Conservation (phyloP, 2,888 invertebrate species). For the Cephalotes varians region DNA sequence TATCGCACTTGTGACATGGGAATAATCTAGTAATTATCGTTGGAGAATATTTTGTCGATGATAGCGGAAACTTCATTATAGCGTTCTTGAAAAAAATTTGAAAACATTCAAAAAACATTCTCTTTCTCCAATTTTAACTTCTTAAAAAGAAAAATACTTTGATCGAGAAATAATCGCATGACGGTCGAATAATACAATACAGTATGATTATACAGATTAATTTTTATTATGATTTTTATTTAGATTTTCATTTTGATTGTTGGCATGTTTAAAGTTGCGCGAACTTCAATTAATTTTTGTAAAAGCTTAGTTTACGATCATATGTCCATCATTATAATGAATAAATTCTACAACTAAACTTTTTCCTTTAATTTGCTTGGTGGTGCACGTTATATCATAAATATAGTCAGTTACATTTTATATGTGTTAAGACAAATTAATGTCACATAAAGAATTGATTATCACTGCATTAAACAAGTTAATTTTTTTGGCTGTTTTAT, state of each 20-base stretch:
- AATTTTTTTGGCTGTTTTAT: constrained; percentile 2
- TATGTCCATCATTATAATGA: background rate
- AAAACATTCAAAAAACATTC: background rate
- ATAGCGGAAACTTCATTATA: background rate
- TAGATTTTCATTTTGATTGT: too few species aligned
- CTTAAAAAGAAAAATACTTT: background rate
- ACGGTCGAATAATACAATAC: background rate
- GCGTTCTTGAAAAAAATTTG: background rate
- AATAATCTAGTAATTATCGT: background rate
- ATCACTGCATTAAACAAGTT: background rate
- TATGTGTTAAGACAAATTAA: background rate
- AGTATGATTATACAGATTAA: constrained; percentile 14
- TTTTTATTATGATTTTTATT: background rate
- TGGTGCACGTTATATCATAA: background rate
- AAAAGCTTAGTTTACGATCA: background rate
- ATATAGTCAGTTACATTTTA: background rate
- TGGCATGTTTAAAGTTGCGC: background rate
- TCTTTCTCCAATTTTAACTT: background rate
- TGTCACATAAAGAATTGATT: background rate
- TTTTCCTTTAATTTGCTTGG: background rate
- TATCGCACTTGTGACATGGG: background rate
- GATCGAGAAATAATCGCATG: constrained; percentile 17
- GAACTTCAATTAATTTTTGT: background rate
- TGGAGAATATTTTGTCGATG: background rate
- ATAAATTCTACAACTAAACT: background rate